phyloP scores from a whole-genome alignment of 2,888 invertebrate species.

The Altica lythri region DNA sequence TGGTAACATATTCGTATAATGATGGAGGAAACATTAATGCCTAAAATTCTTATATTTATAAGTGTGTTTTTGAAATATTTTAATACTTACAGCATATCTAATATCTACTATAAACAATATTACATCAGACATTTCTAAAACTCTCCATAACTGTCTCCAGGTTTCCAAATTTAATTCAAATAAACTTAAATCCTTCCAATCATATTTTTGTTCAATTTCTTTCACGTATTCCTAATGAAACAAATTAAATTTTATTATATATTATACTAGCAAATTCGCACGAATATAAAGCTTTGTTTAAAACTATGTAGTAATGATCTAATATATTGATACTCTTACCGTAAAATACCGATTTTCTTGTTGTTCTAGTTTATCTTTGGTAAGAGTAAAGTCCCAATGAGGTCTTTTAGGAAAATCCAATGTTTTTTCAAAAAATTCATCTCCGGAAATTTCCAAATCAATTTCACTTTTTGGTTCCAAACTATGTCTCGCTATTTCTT shows the following conservation, averaged over 20 bases:
- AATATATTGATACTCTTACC: constrained; percentile 56
- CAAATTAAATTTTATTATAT: background rate
- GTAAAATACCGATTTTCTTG: constrained; percentile 84
- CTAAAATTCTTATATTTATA: constrained; percentile 53
- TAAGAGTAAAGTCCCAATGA: constrained; percentile 79
- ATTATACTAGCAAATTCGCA: no score
- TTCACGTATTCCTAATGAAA: constrained; percentile 73
- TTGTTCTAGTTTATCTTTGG: constrained; percentile 72
- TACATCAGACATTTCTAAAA: constrained; percentile 92
- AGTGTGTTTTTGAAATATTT: background rate
- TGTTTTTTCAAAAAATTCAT: constrained; percentile 69
- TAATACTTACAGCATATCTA: constrained; percentile 72
- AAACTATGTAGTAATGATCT: no score
- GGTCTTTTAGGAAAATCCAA: constrained; percentile 85
- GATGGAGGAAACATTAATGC: constrained; percentile 88
- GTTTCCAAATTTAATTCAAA: constrained; percentile 95
- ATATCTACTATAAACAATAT: constrained; percentile 87
- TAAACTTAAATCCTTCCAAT: constrained; percentile 73
- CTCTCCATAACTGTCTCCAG: constrained; percentile 95
- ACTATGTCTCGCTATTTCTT: constrained; percentile 67
- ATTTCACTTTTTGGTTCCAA: constrained; percentile 63
- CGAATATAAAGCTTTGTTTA: no score
- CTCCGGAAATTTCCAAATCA: constrained; percentile 70
- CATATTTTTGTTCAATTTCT: constrained; percentile 65
- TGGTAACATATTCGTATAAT: constrained; percentile 78